Conservation (phyloP, 2,888 invertebrate species). For the Pterobdella sp. region DNA sequence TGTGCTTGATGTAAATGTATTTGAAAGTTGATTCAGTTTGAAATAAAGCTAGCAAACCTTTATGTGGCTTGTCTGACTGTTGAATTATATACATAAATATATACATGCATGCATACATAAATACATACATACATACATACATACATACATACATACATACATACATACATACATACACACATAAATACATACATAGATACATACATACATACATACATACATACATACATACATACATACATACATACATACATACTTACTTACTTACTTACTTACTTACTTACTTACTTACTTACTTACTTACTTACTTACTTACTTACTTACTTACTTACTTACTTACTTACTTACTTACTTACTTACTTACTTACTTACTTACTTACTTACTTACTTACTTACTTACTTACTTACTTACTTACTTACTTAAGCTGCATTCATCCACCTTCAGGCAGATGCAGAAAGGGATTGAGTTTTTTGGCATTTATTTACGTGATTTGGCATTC, state of each 20-base stretch:
- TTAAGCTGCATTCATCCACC: not conserved
- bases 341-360: not conserved
- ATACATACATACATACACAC: not conserved
- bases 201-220: not conserved
- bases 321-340: not conserved
- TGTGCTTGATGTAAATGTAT: too few species aligned
- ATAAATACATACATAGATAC: not conserved
- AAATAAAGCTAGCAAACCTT: too few species aligned
- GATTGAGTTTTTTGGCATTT: too few species aligned
- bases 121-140: not conserved
- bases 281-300: not conserved
- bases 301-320: not conserved
- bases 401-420: not conserved
- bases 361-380: not conserved
- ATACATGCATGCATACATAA: not conserved
- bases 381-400: not conserved
- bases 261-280: not conserved
- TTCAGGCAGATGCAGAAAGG: too few species aligned
- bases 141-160: not conserved
- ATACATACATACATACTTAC: not conserved
- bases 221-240: not conserved
- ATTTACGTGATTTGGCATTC: too few species aligned
- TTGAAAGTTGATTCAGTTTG: too few species aligned
- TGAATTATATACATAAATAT: not conserved
- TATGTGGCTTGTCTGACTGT: too few species aligned